Conservation (phyloP, 2,113 vertebrate genomes). For the Anoura caudifer region DNA sequence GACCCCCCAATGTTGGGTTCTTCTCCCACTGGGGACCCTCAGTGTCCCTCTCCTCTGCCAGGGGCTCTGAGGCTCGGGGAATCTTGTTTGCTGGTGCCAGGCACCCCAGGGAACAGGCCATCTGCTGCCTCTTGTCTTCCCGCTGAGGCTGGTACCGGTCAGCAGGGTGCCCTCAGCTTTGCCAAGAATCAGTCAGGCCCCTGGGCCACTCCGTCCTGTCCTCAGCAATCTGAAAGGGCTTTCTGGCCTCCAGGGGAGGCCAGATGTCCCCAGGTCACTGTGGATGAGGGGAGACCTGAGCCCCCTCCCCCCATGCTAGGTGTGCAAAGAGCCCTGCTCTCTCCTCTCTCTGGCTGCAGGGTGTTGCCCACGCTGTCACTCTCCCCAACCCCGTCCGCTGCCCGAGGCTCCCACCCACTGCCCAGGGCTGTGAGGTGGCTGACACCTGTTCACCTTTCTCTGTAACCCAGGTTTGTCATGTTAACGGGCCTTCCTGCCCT, state of each 20-base stretch:
- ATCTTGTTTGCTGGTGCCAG: constrained; percentile 62
- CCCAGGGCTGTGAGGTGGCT: neutral
- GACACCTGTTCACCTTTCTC: neutral
- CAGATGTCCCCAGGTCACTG: neutral
- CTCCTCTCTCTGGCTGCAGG: neutral
- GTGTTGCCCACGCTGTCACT: neutral
- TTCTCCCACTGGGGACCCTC: neutral
- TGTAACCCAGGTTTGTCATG: neutral
- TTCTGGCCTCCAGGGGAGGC: constrained; percentile 46
- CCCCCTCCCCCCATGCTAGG: neutral
- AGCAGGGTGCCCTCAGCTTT: constrained; percentile 60
- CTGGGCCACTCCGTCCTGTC: neutral
- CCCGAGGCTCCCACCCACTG: neutral
- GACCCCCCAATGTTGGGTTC: neutral
- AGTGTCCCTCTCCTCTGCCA: neutral
- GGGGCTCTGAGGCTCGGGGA: constrained; percentile 39
- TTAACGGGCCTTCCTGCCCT: neutral
- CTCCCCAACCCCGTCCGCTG: neutral
- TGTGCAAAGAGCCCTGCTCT: neutral
- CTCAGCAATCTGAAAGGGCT: constrained; percentile 54
- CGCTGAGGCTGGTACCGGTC: constrained; percentile 65
- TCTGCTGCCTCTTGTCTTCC: constrained; percentile 68
- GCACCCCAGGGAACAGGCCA: constrained; percentile 64
- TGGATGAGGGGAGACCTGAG: neutral
- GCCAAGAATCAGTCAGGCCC: constrained; percentile 44